phyloP scores from a whole-genome alignment of 1,140 invertebrate species.

The Drosophila seguyi region DNA sequence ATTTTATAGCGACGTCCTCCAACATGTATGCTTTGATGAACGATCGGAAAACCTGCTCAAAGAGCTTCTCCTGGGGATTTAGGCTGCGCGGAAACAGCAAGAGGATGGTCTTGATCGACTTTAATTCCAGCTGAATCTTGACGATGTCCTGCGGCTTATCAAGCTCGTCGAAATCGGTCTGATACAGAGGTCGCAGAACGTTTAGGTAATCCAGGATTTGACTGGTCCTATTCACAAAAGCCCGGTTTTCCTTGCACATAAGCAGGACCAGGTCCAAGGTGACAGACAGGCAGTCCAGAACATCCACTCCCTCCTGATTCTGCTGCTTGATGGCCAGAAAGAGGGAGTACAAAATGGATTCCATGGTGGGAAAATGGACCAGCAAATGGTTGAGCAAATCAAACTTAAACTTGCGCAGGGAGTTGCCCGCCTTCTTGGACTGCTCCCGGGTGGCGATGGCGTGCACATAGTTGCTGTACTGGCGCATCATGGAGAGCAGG shows the following conservation, averaged over 20 bases:
- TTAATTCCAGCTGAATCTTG: slow-evolving; percentile 87
- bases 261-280: slow-evolving; percentile 74
- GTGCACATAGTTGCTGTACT: slow-evolving; percentile 77
- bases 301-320: slow-evolving; percentile 20
- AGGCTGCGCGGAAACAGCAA: slow-evolving; percentile 87
- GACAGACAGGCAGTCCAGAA: slow-evolving; percentile 72
- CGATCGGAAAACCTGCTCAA: slow-evolving; percentile 86
- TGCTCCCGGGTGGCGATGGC: slow-evolving; percentile 63
- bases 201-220: slow-evolving; percentile 80
- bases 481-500: slow-evolving; percentile 76
- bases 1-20: slow-evolving; percentile 83
- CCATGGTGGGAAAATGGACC: slow-evolving; percentile 73
- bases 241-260: slow-evolving; percentile 77
- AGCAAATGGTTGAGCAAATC: slow-evolving; percentile 82
- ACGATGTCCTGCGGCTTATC: slow-evolving; percentile 6
- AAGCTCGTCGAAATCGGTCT: slow-evolving; percentile 49
- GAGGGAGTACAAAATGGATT: slow-evolving; percentile 69
- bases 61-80: slow-evolving; percentile 87
- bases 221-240: slow-evolving; percentile 78
- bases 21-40: slow-evolving; percentile 86
- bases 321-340: slow-evolving; percentile 56
- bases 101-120: slow-evolving; percentile 88
- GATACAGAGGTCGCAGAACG: slow-evolving; percentile 71
- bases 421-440: slow-evolving; percentile 69
- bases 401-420: slow-evolving; percentile 76